Evolutionary conservation across 2,797 vertebrate species (phyloP), one percentile per base, ranked within the genome.

Genomic region (Hafferia zeledoni): DNA sequence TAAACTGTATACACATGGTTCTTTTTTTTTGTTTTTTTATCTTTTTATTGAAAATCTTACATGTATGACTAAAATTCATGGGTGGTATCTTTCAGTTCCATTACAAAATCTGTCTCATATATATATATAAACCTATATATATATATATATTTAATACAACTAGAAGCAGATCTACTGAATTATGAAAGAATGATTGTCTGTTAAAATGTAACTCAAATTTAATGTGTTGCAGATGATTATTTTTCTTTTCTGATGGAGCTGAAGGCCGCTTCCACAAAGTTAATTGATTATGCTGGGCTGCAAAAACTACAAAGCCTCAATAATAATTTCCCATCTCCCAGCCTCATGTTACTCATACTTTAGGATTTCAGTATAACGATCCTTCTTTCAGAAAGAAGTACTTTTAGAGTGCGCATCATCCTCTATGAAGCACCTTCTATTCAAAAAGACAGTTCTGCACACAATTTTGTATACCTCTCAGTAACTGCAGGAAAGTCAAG

Each of bases 231-330:
- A 78, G 75, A 92, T 94, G 49, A 83, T 87, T 94, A 91, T 70
- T 94, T 80, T 79, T 80, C 78, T 94, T 90, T 83, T 97, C 75
- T 92, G 67, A 95, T 97, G 92, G 96, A 97, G 86, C 90, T 97
- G 96, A 98, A 98, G 98, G 97, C 91, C 97, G 97, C 96, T 97
- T 98, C 95, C 94, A 97, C 91, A 90, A 85, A 95, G 22, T 96
- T 93, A 80, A 94, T 65, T 96, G 87, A 86, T 95, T 96, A 93
- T 87, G 49, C 72, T 93, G 90, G 84, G 78, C 76, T 95, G 82
- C 67, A 95, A 95, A 94, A 74, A 93, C 94, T 94, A 96, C 75
- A 97, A 87, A 96, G 57, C 77, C 88, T 91, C 89, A 90, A 80
- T 65, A 50, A 44, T 61, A 64, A 77, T 83, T 96, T 95, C 19